phyloP scores from a whole-genome alignment of 2,888 invertebrate genomes.

The Drosophila bunnanda region DNA sequence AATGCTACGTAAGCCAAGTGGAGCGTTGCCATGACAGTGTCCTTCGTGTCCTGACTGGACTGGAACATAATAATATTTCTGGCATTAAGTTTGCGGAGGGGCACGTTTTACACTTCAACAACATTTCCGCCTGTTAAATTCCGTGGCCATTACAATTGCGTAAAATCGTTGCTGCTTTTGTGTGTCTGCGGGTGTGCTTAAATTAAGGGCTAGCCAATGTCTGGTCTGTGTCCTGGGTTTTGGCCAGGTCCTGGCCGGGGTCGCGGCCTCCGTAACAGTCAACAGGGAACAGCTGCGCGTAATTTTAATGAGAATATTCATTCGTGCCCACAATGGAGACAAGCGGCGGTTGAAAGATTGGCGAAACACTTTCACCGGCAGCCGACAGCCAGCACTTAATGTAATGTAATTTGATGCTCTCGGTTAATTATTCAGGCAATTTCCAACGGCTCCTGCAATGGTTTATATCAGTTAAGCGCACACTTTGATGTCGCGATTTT shows the following conservation, averaged over 20 bases:
- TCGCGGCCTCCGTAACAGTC: not conserved
- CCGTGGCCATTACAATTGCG: conserved; percentile 68
- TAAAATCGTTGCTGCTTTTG: conserved; percentile 61
- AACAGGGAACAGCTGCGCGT: conserved; percentile 59
- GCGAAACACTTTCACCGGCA: conserved; percentile 40
- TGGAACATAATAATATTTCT: conserved; percentile 61
- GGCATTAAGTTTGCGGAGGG: conserved; percentile 52
- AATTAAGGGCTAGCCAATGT: conserved; percentile 53
- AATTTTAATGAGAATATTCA: conserved; percentile 76
- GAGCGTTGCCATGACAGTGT: conserved; percentile 35
- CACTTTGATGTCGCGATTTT: conserved; percentile 41
- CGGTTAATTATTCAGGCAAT: conserved; percentile 71
- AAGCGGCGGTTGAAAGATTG: conserved; percentile 69
- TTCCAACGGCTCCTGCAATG: conserved; percentile 16
- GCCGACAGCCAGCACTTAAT: conserved; percentile 59
- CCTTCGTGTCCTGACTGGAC: conserved; percentile 6
- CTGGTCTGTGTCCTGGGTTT: conserved; percentile 35
- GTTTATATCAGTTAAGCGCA: conserved; percentile 34
- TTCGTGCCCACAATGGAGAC: conserved; percentile 69
- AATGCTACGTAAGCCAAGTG: conserved; percentile 60
- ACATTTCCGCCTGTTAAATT: conserved; percentile 69
- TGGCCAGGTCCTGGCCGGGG: conserved; percentile 21
- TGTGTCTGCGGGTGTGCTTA: conserved; percentile 28
- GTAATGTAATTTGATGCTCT: conserved; percentile 73
- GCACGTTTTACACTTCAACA: conserved; percentile 73